Percentiles rank a stretch among this genome's conserved stretches.
phyloP scores from a whole-genome alignment of 2,888 invertebrate genomes.

The Drosophila neonasuta region DNA sequence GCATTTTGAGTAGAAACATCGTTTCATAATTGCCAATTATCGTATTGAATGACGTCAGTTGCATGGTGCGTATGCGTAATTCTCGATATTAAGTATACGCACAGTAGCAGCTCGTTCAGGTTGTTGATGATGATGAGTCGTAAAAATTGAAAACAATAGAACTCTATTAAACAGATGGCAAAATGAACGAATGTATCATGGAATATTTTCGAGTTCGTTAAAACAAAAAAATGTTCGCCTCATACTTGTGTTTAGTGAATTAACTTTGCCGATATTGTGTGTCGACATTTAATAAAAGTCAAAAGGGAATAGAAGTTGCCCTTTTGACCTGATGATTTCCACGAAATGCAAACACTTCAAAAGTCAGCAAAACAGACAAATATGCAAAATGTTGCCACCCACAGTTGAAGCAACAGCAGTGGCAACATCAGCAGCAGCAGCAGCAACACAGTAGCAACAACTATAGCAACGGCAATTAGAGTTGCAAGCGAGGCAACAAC shows the following conservation, averaged over 20 bases:
- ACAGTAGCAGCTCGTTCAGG: not conserved
- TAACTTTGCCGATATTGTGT: not conserved
- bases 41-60: slow-evolving; percentile 30
- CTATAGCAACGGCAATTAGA: slow-evolving; percentile 48
- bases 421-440: slow-evolving; percentile 4
- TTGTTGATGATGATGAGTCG: not conserved
- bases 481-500: slow-evolving; percentile 39
- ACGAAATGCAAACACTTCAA: slow-evolving; percentile 28
- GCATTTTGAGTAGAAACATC: slow-evolving; percentile 12
- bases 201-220: not conserved
- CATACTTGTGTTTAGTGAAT: not conserved
- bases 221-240: not conserved
- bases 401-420: slow-evolving; percentile 16
- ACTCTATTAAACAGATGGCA: not conserved
- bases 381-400: slow-evolving; percentile 45
- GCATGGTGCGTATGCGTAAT: slow-evolving; percentile 48
- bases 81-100: slow-evolving; percentile 35
- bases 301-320: slow-evolving; percentile 10
- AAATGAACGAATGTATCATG: not conserved
- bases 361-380: slow-evolving; percentile 23
- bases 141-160: slow-evolving; percentile 2
- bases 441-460: slow-evolving; percentile 14
- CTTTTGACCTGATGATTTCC: slow-evolving; percentile 31
- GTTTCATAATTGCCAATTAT: slow-evolving; percentile 43
- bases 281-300: slow-evolving; percentile 16